A percentile compares a stretch with the other conserved stretches of the same genome.
phyloP scores from a whole-genome alignment of 1,140 invertebrate species.

The Nautilus pompilius region DNA sequence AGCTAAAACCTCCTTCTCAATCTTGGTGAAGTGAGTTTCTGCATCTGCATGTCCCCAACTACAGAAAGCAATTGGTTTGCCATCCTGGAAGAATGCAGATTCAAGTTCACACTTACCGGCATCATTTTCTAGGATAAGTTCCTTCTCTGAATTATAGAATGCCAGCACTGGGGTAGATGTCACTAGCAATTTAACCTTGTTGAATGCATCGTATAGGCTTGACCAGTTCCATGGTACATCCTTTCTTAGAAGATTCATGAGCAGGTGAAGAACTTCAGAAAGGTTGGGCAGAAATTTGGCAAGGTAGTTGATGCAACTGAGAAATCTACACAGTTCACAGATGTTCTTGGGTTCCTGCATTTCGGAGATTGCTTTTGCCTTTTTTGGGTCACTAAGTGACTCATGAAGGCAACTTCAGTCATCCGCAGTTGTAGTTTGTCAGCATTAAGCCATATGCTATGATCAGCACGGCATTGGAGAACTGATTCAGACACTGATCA shows the following conservation, averaged over 20 bases:
- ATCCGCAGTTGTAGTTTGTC: too few species aligned
- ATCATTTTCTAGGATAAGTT: slow-evolving; percentile 37
- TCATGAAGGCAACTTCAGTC: too few species aligned
- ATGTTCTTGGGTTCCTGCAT: not conserved
- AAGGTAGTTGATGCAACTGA: slow-evolving; percentile 45
- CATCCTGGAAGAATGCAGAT: slow-evolving; percentile 50
- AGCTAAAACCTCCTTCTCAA: slow-evolving; percentile 57
- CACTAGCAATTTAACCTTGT: not conserved
- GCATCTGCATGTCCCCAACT: slow-evolving; percentile 41
- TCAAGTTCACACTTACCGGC: slow-evolving; percentile 47
- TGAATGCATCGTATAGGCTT: not conserved
- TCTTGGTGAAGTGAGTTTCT: slow-evolving; percentile 51
- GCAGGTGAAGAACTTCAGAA: not conserved
- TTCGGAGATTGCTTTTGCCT: not conserved
- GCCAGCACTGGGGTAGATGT: not conserved
- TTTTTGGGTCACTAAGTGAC: too few species aligned
- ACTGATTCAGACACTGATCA: not conserved
- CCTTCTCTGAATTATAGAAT: not conserved
- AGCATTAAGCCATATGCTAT: not conserved
- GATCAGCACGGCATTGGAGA: not conserved
- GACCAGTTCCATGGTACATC: too few species aligned
- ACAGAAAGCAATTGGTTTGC: slow-evolving; percentile 48
- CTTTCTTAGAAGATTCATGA: too few species aligned
- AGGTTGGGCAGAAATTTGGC: slow-evolving; percentile 37
- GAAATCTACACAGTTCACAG: slow-evolving; percentile 15